A percentile compares a stretch with the other conserved stretches of the same genome.
Conservation (phyloP, 2,888 invertebrate species). For the Trissolcus japonicus region DNA sequence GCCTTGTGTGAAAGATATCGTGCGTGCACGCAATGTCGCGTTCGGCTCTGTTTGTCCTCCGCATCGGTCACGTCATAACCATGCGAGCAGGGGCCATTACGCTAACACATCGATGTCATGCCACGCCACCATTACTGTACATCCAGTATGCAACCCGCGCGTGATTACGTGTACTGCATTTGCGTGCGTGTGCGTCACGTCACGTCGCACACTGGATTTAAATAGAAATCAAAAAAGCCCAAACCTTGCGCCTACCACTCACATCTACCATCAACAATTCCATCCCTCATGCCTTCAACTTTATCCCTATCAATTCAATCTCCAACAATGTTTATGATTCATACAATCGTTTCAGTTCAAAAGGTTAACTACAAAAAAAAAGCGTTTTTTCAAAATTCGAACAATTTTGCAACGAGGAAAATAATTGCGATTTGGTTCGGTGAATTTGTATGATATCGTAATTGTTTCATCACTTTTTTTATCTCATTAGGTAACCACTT, state of each 20-base stretch:
- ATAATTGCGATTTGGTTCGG: too few relatives aligned
- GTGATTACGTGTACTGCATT: slow-evolving; percentile 16
- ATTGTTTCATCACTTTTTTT: too few relatives aligned
- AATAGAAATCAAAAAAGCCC: not conserved
- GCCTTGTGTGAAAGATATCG: not conserved
- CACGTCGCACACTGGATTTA: not conserved
- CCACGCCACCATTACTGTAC: slow-evolving; percentile 26
- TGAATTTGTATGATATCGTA: too few relatives aligned
- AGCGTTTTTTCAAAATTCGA: too few relatives aligned
- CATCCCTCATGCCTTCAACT: too few relatives aligned
- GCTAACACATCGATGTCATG: slow-evolving; percentile 33
- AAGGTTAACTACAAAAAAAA: too few relatives aligned
- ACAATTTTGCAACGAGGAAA: too few relatives aligned
- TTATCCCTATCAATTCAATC: too few relatives aligned
- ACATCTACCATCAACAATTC: too few relatives aligned
- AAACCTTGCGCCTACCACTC: not conserved
- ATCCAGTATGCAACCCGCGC: slow-evolving; percentile 21
- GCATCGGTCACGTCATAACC: slow-evolving; percentile 33
- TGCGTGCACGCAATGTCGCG: slow-evolving; percentile 41
- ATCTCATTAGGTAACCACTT: too few relatives aligned
- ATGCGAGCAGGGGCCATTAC: slow-evolving; percentile 22
- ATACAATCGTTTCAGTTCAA: too few relatives aligned
- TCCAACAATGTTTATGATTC: too few relatives aligned
- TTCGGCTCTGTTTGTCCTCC: slow-evolving; percentile 34
- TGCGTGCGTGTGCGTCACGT: slow-evolving; percentile 18